Evolutionary conservation across 2,113 vertebrate species (phyloP), one percentile per base, ranked within the genome.

Genomic region (Rhineura floridana): DNA sequence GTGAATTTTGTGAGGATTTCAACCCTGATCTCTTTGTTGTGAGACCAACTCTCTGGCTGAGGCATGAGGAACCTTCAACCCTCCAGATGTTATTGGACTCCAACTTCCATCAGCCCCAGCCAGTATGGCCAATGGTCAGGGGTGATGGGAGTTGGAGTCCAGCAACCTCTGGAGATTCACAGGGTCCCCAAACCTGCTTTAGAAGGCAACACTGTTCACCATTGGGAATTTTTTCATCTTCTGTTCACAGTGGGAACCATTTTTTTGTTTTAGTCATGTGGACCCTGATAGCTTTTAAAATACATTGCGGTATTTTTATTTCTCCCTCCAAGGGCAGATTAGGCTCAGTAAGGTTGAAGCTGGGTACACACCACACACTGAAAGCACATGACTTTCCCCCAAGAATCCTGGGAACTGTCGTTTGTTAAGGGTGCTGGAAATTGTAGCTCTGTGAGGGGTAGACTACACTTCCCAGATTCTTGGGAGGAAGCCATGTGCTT

Each of bases 241-340:
- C 25, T 17, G 1, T 46, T 48, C 44, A 12, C 44, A 77, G 25
- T 50, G 46, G 30, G 48, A 46, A 52, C 6, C 17, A 11, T 33
- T 78, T 50, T n/a, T 12, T 52, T 33, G 52, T 78, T 78, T 52
- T 30, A 33, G 11, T 48, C 28, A 48, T 46, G 4, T n/a, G 30
- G n/a, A 6, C 15, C 15, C 48, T 4, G 30, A 17, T 77, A 44
- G 21, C 23, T 77, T 80, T 80, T 36, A 23, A 55, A 80, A 55
- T 36, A 33, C 2, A 70, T 17, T 19, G 1, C 28, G 9, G 0
- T 30, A 2, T 30, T 30, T 30, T 30, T 0, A 28, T n/a, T n/a
- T n/a, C n/a, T 65, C 28, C 28, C 7, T 10, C 6, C 25, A 21
- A 3, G n/a, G n/a, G n/a, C n/a, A n/a, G 19, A 59, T 59, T 59